Conservation (phyloP, 1,140 invertebrate genomes). For the Lordiphosa stackelbergi region DNA sequence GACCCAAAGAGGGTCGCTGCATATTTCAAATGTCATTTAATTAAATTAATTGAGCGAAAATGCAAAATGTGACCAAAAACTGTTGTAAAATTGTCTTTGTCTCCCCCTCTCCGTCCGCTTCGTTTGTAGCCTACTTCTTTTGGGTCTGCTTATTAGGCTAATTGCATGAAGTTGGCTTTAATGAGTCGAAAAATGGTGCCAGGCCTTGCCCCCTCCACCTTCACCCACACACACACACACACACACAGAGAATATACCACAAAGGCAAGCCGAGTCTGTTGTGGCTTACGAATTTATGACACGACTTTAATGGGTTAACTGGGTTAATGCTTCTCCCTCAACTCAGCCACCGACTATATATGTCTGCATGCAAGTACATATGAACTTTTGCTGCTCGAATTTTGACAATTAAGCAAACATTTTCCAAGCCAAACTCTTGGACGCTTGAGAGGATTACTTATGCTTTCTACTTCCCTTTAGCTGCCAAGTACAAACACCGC, state of each 20-base stretch:
- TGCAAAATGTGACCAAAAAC: constrained; percentile 52
- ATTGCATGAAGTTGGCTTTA: constrained; percentile 73
- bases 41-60: constrained; percentile 64
- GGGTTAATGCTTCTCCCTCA: constrained; percentile 54
- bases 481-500: constrained; percentile 23
- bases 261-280: constrained; percentile 20
- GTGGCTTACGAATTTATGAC: constrained; percentile 67
- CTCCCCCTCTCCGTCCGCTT: no score
- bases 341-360: constrained; percentile 24
- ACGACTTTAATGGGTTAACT: constrained; percentile 70
- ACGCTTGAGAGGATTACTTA: constrained; percentile 1
- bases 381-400: constrained; percentile 32
- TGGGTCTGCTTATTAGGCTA: constrained; percentile 67
- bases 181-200: constrained; percentile 71
- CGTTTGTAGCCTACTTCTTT: constrained; percentile 34
- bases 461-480: background rate
- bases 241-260: constrained; percentile 16
- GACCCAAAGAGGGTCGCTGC: constrained; percentile 5
- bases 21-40: constrained; percentile 57
- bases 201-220: constrained; percentile 35
- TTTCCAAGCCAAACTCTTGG: background rate
- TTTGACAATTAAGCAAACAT: constrained; percentile 58
- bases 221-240: constrained; percentile 36
- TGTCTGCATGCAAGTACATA: constrained; percentile 9
- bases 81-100: constrained; percentile 39